Base-by-base conservation (phyloP, 2,888 invertebrate genomes). In the Cephalotes varians region DNA sequence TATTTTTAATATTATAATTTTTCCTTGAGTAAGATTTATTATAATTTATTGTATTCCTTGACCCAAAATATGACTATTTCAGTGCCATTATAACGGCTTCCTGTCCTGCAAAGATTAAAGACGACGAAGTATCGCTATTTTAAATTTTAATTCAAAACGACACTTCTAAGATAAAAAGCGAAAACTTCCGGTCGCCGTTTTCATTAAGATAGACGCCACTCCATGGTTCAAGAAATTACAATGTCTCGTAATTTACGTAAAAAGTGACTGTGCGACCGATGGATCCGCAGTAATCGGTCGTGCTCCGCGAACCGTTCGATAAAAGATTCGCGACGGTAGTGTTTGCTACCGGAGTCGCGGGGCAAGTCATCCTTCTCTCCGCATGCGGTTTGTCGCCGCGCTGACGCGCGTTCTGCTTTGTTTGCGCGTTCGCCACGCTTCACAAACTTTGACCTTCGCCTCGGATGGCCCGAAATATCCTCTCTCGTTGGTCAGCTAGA, bases 381-480 rank as follows among this genome's bases (percentile, higher is more conserved):
- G 28, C 65, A n/a, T 31, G 49, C 76, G 67, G 31, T 65, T 76
- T 40, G 54, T 76, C 54, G 54, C 67, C 51, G 51, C n/a, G 21
- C 60, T 21, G 40, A 10, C 49, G 58, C 9, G 44, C 44, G 77
- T 77, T 77, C 54, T 21, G 67, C 77, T 77, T 69, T 21, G 77
- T 69, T 77, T 69, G 54, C 76, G 54, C 44, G 69, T 77, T 77
- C 40, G 67, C 40, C 51, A 77, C 67, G 54, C 76, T 77, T 67
- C n/a, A 67, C 31, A 44, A 81, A 37, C 49, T 76, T 81, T 76
- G 76, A 60, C 82, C 82, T 77, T 82, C 76, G 65, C 47, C 51
- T 76, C 40, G 31, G 64, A 25, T 40, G 15, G 40, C 34, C 65
- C 76, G 56, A 77, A 47, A 47, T 71, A 60, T 80, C 31, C 34